Percentiles rank a stretch among this genome's conserved stretches.
phyloP scores from a whole-genome alignment of 2,797 vertebrate species.

The Syndactyla subalaris region DNA sequence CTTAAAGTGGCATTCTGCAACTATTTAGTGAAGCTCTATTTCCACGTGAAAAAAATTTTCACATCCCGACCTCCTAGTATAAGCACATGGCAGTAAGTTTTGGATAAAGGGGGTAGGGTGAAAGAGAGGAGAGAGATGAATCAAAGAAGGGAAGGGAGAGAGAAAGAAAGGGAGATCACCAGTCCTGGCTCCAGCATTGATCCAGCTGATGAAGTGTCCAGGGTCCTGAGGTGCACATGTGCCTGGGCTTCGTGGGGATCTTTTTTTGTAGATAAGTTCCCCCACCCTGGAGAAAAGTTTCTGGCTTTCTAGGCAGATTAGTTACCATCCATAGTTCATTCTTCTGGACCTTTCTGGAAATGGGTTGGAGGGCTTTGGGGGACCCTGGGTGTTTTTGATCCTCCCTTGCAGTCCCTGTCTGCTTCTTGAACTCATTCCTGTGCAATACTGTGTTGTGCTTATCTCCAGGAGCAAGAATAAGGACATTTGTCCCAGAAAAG shows the following conservation, averaged over 20 bases:
- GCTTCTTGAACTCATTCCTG: background rate
- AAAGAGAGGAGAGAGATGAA: background rate
- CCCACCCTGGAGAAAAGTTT: background rate
- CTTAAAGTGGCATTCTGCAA: background rate
- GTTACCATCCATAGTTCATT: fast-evolving
- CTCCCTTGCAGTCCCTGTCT: background rate
- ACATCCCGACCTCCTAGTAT: background rate
- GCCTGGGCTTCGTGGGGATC: fast-evolving
- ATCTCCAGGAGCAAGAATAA: background rate
- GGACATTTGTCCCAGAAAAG: background rate
- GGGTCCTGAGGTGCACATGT: background rate
- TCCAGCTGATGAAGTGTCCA: background rate
- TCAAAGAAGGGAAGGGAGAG: background rate
- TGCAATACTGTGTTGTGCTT: fast-evolving
- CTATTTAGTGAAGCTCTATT: background rate
- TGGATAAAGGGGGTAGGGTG: background rate
- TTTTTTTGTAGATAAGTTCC: background rate
- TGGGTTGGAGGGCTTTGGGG: background rate
- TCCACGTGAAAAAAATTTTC: background rate
- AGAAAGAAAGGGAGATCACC: too few species aligned
- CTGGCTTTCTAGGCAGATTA: background rate
- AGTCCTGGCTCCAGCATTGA: background rate
- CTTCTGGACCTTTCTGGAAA: background rate
- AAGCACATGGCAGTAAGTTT: background rate
- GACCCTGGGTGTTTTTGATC: background rate